Base-by-base conservation (phyloP, 2,113 vertebrate species). In the Anarhynchus alexandrinus region DNA sequence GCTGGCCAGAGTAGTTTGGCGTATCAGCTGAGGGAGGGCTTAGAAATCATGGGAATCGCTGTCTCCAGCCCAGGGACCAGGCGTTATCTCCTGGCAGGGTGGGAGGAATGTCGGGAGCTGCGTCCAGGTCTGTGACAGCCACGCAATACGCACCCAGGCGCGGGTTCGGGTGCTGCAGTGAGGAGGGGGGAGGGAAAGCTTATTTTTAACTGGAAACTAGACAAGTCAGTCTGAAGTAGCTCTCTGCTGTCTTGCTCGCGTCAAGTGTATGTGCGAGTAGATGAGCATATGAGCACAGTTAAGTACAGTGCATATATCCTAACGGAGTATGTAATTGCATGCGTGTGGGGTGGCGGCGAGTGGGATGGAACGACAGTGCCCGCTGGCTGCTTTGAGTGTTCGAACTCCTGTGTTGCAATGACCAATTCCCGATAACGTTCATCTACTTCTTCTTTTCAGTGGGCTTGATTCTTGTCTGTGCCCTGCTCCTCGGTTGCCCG, bases 131-230 rank as follows among this genome's bases (percentile, higher is more conserved):
- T 3, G 77, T 0, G 66, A 65, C 45, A 64, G 57, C 84, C 15
- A 26, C 5, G 66, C 77, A 25, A 9, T 6, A 27, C 74, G 86
- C 55, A 3, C 86, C 21, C 36, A 54, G 17, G 76, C 74, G 81
- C 2, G 40, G 64, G 36, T 71, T 65, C 6, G 10, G 74, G 7
- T 36, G 87, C 96, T 88, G 90, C 86, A 78, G 92, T 52, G 3
- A 38, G 73, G 69, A 82, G 83, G 81, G 22, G 86, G 94, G 67
- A 96, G 86, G 83, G 86, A 92, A 43, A 77, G 94, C 83, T 96
- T 66, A 62, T 93, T 94, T 94, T 86, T 85, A 83, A 73, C 71
- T 69, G 88, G 86, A 38, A 96, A 72, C 67, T 15, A 15, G 30
- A 36, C 36, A 26, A 92, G 82, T n/a, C 64, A 78, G 82, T 5